Evolutionary conservation across 2,888 invertebrate species (phyloP).

Genomic region (Helleia helle): DNA sequence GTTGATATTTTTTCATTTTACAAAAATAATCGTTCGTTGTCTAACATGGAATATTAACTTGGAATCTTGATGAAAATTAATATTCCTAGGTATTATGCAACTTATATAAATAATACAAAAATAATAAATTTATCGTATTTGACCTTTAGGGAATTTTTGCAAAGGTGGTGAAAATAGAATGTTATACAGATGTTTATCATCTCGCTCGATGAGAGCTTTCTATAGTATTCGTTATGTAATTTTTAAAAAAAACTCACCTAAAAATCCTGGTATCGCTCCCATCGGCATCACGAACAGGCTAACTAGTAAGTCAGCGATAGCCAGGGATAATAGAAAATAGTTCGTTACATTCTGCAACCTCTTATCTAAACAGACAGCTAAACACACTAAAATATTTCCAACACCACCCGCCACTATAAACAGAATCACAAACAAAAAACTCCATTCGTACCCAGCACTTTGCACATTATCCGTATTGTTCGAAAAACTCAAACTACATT

Average conservation of each 20-base stretch:
- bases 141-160: too few species aligned
- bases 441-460: slow-evolving; percentile 79
- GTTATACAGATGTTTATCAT: too few species aligned
- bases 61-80: too few species aligned
- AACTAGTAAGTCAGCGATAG: slow-evolving; percentile 94
- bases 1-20: too few species aligned
- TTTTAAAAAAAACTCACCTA: slow-evolving; percentile 78
- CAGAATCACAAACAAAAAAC: slow-evolving; percentile 86
- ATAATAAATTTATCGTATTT: too few species aligned
- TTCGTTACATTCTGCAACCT: slow-evolving; percentile 96
- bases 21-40: too few species aligned
- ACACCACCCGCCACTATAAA: slow-evolving; percentile 91
- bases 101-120: too few species aligned
- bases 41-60: too few species aligned
- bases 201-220: too few species aligned
- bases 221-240: too few species aligned
- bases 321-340: slow-evolving; percentile 94
- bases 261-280: slow-evolving; percentile 93
- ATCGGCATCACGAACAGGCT: slow-evolving; percentile 97
- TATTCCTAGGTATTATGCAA: too few species aligned
- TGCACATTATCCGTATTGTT: slow-evolving; percentile 35
- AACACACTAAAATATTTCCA: slow-evolving; percentile 94
- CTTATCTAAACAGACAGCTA: slow-evolving; percentile 92
- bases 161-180: too few species aligned
- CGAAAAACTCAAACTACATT: slow-evolving; percentile 49